Evolutionary conservation across 2,888 invertebrate genomes (phyloP).

Genomic region (Drosophila anceps): DNA sequence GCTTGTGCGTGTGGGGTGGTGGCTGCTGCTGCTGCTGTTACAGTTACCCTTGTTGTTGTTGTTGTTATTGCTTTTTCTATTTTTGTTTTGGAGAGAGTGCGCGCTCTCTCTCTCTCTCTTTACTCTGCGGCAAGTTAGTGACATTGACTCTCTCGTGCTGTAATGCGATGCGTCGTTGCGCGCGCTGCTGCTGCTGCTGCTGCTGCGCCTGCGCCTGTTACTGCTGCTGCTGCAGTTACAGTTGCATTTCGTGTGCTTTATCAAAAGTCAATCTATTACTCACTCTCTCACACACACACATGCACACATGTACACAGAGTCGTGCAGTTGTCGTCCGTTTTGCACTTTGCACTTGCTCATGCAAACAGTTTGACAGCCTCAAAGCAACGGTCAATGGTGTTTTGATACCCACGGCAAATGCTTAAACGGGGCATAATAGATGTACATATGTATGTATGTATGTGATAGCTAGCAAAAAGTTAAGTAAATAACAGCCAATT

Average conservation of each 20-base stretch:
- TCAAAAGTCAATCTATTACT: conserved; percentile 37
- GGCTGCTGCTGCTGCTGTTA: conserved; percentile 11
- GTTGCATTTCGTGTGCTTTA: conserved; percentile 42
- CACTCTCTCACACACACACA: conserved; percentile 11
- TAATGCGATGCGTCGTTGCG: conserved; percentile 25
- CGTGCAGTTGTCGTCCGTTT: conserved; percentile 26
- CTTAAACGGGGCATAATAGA: not conserved
- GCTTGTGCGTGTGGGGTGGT: conserved; percentile 20
- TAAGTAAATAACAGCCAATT: not conserved
- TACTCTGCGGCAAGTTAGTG: conserved; percentile 34
- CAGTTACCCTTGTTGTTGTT: not conserved
- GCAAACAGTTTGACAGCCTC: conserved; percentile 28
- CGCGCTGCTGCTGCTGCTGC: not conserved
- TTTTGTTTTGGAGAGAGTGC: not conserved
- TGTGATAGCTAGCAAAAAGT: not conserved
- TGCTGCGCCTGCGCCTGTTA: not conserved
- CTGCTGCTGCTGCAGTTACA: conserved; percentile 9
- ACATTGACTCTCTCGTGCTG: conserved; percentile 53
- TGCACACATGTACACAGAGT: conserved; percentile 3
- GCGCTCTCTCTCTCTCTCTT: not conserved
- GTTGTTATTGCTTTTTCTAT: conserved; percentile 3
- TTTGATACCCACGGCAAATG: not conserved
- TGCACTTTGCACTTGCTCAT: conserved; percentile 48
- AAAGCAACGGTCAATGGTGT: conserved; percentile 8
- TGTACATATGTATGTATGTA: no score